Percentiles rank a stretch among this genome's conserved stretches.
Evolutionary conservation across 1,140 invertebrate genomes (phyloP).

Genomic region (Potamilus streckersoni): DNA sequence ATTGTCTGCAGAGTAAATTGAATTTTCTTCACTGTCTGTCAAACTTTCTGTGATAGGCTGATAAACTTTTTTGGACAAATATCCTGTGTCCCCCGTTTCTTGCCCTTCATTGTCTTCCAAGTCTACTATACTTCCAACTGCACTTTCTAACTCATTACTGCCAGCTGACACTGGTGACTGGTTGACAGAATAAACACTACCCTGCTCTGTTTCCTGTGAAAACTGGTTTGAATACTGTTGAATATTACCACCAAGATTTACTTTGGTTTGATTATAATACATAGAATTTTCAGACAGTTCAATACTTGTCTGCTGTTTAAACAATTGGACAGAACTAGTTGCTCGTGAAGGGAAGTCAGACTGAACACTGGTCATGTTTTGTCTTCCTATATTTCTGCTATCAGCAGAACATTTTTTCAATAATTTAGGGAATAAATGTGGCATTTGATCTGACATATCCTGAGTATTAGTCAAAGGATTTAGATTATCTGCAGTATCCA

Average conservation of each 20-base stretch:
- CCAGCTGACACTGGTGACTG: constrained; percentile 11
- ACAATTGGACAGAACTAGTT: too few relatives aligned
- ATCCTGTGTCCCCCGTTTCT: constrained; percentile 4
- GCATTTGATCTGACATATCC: too few relatives aligned
- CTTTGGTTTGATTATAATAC: constrained; percentile 1
- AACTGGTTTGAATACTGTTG: background rate
- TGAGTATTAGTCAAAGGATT: too few relatives aligned
- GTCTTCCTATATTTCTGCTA: too few relatives aligned
- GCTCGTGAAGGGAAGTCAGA: too few relatives aligned
- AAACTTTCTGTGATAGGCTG: constrained; percentile 31
- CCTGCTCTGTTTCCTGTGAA: constrained; percentile 1
- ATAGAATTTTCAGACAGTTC: constrained; percentile 18
- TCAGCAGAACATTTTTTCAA: too few relatives aligned
- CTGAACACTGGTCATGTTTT: too few relatives aligned
- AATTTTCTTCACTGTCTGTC: constrained; percentile 32
- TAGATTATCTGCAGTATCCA: too few relatives aligned
- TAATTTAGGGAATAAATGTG: too few relatives aligned
- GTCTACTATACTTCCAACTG: background rate
- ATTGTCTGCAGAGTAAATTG: constrained; percentile 21
- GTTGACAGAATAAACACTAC: constrained; percentile 11
- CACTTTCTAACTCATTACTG: constrained; percentile 1
- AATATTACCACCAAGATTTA: background rate
- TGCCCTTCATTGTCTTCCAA: constrained; percentile 1
- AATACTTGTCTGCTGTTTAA: constrained; percentile 8
- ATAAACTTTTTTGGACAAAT: constrained; percentile 10